Conservation (phyloP, 2,113 vertebrate species). For the Campylomormyrus numenius region DNA sequence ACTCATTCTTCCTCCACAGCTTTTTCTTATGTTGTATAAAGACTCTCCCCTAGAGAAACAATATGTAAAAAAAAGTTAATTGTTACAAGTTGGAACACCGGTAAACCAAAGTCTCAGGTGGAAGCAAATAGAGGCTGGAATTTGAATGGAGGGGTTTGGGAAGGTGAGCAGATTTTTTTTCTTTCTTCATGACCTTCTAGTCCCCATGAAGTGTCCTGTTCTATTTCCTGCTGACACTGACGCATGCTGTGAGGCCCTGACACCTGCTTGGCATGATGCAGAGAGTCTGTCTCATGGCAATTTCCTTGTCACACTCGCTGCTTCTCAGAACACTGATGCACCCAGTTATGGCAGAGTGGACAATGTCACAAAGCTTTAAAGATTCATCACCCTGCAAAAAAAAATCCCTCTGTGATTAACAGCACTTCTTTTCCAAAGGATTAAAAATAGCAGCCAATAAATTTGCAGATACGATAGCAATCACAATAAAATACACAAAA, state of each 20-base stretch:
- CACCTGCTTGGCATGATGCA: constrained; percentile 18
- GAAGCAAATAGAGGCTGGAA: not conserved
- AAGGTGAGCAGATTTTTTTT: constrained; percentile 11
- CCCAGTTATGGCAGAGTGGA: not conserved
- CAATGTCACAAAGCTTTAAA: constrained; percentile 11
- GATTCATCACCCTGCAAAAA: constrained; percentile 4
- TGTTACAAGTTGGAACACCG: not conserved
- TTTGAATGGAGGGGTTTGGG: not conserved
- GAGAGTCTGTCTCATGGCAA: constrained; percentile 12
- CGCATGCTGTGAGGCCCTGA: constrained; percentile 21
- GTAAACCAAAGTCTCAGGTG: not conserved
- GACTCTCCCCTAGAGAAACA: not conserved
- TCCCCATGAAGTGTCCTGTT: constrained; percentile 29
- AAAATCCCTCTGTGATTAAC: not conserved
- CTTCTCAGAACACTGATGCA: constrained; percentile 5
- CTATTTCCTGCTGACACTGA: constrained; percentile 37
- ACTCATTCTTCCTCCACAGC: not conserved
- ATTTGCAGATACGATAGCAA: not conserved
- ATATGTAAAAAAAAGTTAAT: not conserved
- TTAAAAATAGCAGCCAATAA: not conserved
- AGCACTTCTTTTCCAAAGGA: not conserved
- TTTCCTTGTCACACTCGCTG: constrained; percentile 6
- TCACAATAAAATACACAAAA: not conserved
- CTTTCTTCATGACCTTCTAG: constrained; percentile 7
- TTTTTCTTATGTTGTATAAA: not conserved